Conservation (phyloP, 2,113 vertebrate species). For the Solea senegalensis region DNA sequence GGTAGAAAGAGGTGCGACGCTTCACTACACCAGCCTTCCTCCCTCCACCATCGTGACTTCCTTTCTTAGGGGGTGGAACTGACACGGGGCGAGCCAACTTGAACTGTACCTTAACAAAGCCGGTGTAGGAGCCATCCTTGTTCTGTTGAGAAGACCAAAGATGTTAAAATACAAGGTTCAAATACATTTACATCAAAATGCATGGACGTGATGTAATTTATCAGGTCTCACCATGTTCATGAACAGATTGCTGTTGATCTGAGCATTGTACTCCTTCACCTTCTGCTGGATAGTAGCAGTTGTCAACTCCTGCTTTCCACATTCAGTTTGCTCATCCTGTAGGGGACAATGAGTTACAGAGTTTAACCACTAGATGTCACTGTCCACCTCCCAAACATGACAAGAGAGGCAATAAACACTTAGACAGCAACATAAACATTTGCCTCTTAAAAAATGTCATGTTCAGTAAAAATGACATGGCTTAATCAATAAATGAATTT, state of each 20-base stretch:
- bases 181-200: background rate
- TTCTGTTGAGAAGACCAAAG: conserved; percentile 77
- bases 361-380: conserved; percentile 58
- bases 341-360: conserved; percentile 22
- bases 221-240: conserved; percentile 90
- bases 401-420: background rate
- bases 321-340: conserved; percentile 89
- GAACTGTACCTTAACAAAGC: conserved; percentile 96
- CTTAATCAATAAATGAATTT: too few species aligned
- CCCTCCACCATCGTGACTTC: conserved; percentile 72
- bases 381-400: conserved; percentile 10
- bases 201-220: background rate
- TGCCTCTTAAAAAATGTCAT: background rate
- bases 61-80: conserved; percentile 86
- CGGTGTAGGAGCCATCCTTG: conserved; percentile 94
- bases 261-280: conserved; percentile 94
- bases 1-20: conserved; percentile 94
- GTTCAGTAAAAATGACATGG: background rate
- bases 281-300: conserved; percentile 87
- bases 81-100: conserved; percentile 93
- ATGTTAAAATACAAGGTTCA: background rate
- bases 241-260: conserved; percentile 96
- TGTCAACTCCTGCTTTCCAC: conserved; percentile 85
- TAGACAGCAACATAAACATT: background rate
- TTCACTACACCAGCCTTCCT: conserved; percentile 78